A percentile compares a stretch with the other conserved stretches of the same genome.
These are phyloP conservation scores for Heliconius melpomene DNA, from an alignment of 1,140 invertebrate genomes.

Conservation along the genomic window DNA sequence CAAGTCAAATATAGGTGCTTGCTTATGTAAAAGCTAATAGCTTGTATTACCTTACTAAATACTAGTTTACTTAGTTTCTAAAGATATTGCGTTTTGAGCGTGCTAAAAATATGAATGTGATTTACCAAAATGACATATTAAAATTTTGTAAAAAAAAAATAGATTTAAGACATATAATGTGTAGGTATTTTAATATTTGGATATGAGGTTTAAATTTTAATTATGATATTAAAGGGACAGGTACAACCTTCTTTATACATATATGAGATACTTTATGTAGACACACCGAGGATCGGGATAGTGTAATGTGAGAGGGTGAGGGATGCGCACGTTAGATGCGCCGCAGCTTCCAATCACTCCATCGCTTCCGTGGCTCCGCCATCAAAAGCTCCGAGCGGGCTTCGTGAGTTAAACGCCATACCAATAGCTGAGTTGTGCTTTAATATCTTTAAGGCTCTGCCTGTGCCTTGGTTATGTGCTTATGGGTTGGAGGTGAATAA, in stretches of 20 bases:
- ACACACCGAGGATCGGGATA: slow-evolving; percentile 35
- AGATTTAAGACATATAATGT: too few species aligned
- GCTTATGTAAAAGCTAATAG: too few species aligned
- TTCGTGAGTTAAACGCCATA: slow-evolving; percentile 55
- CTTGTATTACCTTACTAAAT: too few species aligned
- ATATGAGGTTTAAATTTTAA: neutral
- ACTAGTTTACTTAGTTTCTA: too few species aligned
- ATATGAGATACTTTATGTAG: neutral
- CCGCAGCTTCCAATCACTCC: slow-evolving; percentile 67
- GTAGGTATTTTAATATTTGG: too few species aligned
- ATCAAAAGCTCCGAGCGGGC: slow-evolving; percentile 60
- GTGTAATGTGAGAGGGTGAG: slow-evolving; percentile 56
- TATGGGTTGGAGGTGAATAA: slow-evolving; percentile 68
- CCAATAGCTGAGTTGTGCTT: slow-evolving; percentile 41
- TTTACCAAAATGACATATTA: too few species aligned
- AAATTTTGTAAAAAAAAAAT: too few species aligned
- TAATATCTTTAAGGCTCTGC: slow-evolving; percentile 55
- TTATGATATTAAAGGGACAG: neutral
- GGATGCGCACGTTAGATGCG: slow-evolving; percentile 70
- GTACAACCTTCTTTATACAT: neutral
- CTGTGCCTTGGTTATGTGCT: slow-evolving; percentile 61
- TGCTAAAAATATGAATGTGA: too few species aligned
- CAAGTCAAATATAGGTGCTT: too few species aligned
- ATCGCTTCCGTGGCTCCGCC: slow-evolving; percentile 64
- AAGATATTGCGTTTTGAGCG: too few species aligned